Evolutionary conservation across 1,140 invertebrate genomes (phyloP).

Genomic region (Aphidius gifuensis): DNA sequence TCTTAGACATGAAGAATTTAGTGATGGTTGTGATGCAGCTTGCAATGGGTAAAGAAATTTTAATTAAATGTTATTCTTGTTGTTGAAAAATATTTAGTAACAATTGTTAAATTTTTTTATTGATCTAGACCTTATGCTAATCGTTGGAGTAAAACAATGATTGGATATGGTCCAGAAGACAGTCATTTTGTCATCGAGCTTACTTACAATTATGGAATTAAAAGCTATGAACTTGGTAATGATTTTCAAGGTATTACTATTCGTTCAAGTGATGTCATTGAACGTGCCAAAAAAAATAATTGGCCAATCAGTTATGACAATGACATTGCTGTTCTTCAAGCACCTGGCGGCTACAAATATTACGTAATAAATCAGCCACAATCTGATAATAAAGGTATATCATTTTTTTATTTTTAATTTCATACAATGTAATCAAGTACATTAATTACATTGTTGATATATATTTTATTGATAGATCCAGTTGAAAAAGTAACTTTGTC

Average conservation of each 20-base stretch:
- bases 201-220: slow-evolving; percentile 96
- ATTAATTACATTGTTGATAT: background rate
- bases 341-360: slow-evolving; percentile 91
- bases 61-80: slow-evolving; percentile 14
- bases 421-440: background rate
- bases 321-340: slow-evolving; percentile 62
- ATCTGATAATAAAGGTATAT: slow-evolving; percentile 59
- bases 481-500: slow-evolving; percentile 78
- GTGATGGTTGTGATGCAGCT: slow-evolving; percentile 89
- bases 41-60: slow-evolving; percentile 84
- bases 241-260: slow-evolving; percentile 89
- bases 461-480: slow-evolving; percentile 63
- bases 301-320: slow-evolving; percentile 67
- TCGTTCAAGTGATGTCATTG: slow-evolving; percentile 70
- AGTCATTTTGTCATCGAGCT: slow-evolving; percentile 94
- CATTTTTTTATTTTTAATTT: slow-evolving; percentile 11
- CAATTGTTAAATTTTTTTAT: no score
- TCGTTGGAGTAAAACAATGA: slow-evolving; percentile 99
- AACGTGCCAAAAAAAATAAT: slow-evolving; percentile 65
- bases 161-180: slow-evolving; percentile 95
- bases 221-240: slow-evolving; percentile 80
- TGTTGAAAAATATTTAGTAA: background rate
- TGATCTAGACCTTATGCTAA: slow-evolving; percentile 84
- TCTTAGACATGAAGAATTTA: slow-evolving; percentile 94
- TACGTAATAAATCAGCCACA: slow-evolving; percentile 72